A percentile compares a stretch with the other conserved stretches of the same genome.
phyloP scores from a whole-genome alignment of 2,888 invertebrate genomes.

The Tenthredo notha region DNA sequence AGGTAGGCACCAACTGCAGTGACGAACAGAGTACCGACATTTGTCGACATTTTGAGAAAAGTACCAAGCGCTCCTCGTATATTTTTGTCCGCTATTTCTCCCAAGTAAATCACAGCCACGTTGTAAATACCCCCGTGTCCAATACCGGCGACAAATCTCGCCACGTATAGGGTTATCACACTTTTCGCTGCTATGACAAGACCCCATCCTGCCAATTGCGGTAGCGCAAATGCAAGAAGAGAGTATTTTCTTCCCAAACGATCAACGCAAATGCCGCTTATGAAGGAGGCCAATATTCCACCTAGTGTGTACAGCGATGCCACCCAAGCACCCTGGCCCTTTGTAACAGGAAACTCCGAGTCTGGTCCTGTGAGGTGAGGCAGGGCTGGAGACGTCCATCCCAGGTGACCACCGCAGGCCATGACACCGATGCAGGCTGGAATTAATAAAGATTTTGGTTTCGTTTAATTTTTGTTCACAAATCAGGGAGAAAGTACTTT shows the following conservation, averaged over 20 bases:
- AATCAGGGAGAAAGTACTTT: neutral
- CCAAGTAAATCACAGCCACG: conserved; percentile 81
- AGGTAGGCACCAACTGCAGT: conserved; percentile 77
- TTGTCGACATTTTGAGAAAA: conserved; percentile 79
- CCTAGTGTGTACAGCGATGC: conserved; percentile 71
- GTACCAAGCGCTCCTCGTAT: conserved; percentile 81
- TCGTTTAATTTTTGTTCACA: neutral
- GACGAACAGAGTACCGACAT: conserved; percentile 74
- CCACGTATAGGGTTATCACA: conserved; percentile 72
- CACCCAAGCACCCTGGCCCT: conserved; percentile 70
- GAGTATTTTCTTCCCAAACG: conserved; percentile 71
- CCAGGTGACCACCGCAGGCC: conserved; percentile 70
- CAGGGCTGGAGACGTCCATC: conserved; percentile 73
- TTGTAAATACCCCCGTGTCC: conserved; percentile 78
- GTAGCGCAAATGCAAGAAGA: conserved; percentile 68
- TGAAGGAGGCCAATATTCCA: conserved; percentile 67
- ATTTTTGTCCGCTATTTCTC: conserved; percentile 81
- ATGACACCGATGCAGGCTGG: conserved; percentile 70
- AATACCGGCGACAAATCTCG: conserved; percentile 78
- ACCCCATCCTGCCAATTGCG: conserved; percentile 70
- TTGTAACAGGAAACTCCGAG: conserved; percentile 67
- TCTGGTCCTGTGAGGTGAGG: conserved; percentile 66
- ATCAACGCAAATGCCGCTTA: conserved; percentile 68
- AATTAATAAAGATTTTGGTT: conserved; percentile 33
- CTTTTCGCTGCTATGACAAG: conserved; percentile 67